Base-by-base conservation (phyloP, 1,140 invertebrate genomes). In the Goniozus legneri region DNA sequence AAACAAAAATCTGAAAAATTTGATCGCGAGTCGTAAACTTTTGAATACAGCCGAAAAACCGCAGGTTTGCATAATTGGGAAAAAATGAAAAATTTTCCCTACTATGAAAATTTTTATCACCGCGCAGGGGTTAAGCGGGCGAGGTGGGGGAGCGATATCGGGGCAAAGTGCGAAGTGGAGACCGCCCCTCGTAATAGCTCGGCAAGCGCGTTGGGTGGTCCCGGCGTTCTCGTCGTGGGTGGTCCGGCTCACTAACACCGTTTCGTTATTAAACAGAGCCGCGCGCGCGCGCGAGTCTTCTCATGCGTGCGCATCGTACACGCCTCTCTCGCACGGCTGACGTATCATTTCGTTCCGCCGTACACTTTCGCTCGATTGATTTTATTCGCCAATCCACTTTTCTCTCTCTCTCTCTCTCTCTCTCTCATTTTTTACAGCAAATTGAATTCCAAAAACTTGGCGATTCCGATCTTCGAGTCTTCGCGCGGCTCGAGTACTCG, bases 301-400 rank as follows among this genome's bases (percentile, higher is more conserved):
- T 20, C 34, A 22, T 40, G 50, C 43, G 56, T 33, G 46, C 40
- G 49, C 50, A 58, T 52, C 50, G 56, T 58, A 50, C 56, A 45
- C 56, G 56, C 50, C 4, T 27, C 24, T 10, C 24, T 27, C 24
- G 24, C 24, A 27, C 24, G 10, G 4, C 4, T 27, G 10, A 27
- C 4, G 4, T 6, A 27, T 6, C 24, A 27, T 27, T 27, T 27
- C 10, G 24, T 10, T 27, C 24, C 24, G 24, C 24, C n/a, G 24
- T 10, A 10, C 24, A 10, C 24, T 10, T 10, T 4, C 24, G 24
- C 24, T 4, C 24, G 24, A 27, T 27, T 27, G 4, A 27, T 27
- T 27, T 27, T 27, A 27, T 27, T 27, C 10, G 10, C 24, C 24
- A 10, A 4, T 27, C 24, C 4, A 27, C 24, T 27, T 27, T 10